Evolutionary conservation across 2,797 vertebrate genomes (phyloP).

Genomic region (Squalus acanthias): DNA sequence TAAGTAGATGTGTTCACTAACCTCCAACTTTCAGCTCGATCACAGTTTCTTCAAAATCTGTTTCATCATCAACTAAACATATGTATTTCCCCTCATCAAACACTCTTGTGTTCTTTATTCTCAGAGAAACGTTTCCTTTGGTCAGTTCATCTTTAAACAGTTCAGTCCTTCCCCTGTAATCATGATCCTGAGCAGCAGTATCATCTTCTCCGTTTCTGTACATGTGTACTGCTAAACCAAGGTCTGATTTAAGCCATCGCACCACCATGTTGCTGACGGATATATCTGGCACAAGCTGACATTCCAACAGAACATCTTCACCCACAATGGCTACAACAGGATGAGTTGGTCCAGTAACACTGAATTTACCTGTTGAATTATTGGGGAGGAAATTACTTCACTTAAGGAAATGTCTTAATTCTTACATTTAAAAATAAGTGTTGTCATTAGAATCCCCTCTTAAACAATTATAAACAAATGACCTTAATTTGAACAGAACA

Average conservation of each 20-base stretch:
- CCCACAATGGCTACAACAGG: constrained; percentile 22
- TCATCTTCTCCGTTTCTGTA: constrained; percentile 28
- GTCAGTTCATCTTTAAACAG: constrained; percentile 16
- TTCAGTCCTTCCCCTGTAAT: constrained; percentile 35
- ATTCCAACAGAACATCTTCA: constrained; percentile 38
- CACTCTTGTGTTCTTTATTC: neutral
- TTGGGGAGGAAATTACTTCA: neutral
- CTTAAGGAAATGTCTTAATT: neutral
- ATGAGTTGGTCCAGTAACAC: neutral
- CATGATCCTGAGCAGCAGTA: neutral
- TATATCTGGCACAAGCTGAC: constrained; percentile 29
- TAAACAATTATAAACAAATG: no score
- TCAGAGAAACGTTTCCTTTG: constrained; percentile 39
- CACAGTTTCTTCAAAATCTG: neutral
- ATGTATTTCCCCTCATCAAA: constrained; percentile 36
- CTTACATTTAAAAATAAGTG: neutral
- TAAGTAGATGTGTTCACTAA: neutral
- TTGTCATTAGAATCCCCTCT: no score
- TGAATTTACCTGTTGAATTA: constrained; percentile 4
- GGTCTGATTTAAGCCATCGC: constrained; percentile 29
- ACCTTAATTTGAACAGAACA: no score
- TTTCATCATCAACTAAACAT: constrained; percentile 21
- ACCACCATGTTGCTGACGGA: constrained; percentile 35
- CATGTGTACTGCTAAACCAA: neutral
- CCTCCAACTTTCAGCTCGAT: neutral